Percentiles rank a stretch among this genome's conserved stretches.
These are phyloP conservation scores for Halichoerus grypus DNA, from an alignment of 2,113 vertebrate species.

Conservation along the genomic window DNA sequence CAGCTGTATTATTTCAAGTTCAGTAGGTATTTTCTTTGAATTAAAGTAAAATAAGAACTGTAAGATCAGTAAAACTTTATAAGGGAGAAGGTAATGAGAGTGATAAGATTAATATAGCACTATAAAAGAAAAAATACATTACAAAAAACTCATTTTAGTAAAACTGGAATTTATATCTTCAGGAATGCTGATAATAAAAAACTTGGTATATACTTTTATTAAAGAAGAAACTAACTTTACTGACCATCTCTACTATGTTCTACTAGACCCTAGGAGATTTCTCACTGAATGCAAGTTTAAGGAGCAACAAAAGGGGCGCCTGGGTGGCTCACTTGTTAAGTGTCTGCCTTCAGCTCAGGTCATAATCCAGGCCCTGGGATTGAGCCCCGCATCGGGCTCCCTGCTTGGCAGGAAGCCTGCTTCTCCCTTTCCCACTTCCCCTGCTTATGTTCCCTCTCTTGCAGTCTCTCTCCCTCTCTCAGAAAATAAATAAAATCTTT, in stretches of 20 bases:
- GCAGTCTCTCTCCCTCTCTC: too few relatives aligned
- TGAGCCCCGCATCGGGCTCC: too few relatives aligned
- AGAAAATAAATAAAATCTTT: too few relatives aligned
- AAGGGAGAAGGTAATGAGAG: neutral
- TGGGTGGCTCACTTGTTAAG: too few relatives aligned
- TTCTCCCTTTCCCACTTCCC: too few relatives aligned
- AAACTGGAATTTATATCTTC: constrained; percentile 26
- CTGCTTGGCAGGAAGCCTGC: too few relatives aligned
- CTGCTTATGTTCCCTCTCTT: too few relatives aligned
- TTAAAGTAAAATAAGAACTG: neutral
- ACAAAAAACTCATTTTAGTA: neutral
- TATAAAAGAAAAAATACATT: neutral
- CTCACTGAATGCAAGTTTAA: constrained; percentile 32
- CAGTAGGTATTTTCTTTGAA: neutral
- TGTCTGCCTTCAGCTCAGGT: too few relatives aligned
- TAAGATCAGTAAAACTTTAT: neutral
- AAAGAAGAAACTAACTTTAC: neutral
- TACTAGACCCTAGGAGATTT: neutral
- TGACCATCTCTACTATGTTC: neutral
- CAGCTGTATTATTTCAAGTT: neutral
- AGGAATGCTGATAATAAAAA: neutral
- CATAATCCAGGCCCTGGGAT: too few relatives aligned
- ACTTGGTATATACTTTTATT: neutral
- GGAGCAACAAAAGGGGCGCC: neutral
- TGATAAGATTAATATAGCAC: neutral